Base-by-base conservation (phyloP, 1,140 invertebrate species). In the Aphidius gifuensis region DNA sequence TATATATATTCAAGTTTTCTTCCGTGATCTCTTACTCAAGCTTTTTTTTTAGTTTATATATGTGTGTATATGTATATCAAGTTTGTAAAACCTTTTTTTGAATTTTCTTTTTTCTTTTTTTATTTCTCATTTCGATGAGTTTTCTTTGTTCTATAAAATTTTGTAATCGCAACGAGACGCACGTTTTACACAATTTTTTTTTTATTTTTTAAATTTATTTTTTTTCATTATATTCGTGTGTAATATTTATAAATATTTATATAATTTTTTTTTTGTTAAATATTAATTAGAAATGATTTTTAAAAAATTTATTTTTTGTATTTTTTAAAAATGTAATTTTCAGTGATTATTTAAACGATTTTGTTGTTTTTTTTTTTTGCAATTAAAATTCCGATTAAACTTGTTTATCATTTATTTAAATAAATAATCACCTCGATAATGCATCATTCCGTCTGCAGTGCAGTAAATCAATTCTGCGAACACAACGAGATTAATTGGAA, bases 351-450 rank as follows among this genome's bases (percentile, higher is more conserved):
- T 16, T 16, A 16, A 16, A 16, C 16, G 16, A 16, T 16, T 16
- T 16, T 16, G 16, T 16, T 16, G 16, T 16, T 16, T 16, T 16
- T 16, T 68, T 66, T 58, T 60, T 58, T 60, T 67, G 66, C 62
- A 65, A 71, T 68, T 65, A 68, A 55, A 8, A 8, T 44, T 55
- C 53, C 67, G 68, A 65, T 71, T 64, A 70, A 71, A 73, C 68
- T 73, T 61, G 66, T 67, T 68, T 68, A 69, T 62, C 61, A 49
- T 59, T 62, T 64, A 32, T 32, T 59, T 60, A 42, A 57, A 55
- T 57, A 49, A 61, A 69, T 71, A 69, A 69, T 71, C 65, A 64
- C 65, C 58, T 69, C 48, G 59, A 57, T 61, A 66, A 65, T 63
- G 58, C 62, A 67, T 63, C 63, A 64, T 60, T 64, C 58, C 58